These are phyloP conservation scores for Gila orcuttii DNA, from an alignment of 2,113 vertebrate species.

Conservation along the genomic window DNA sequence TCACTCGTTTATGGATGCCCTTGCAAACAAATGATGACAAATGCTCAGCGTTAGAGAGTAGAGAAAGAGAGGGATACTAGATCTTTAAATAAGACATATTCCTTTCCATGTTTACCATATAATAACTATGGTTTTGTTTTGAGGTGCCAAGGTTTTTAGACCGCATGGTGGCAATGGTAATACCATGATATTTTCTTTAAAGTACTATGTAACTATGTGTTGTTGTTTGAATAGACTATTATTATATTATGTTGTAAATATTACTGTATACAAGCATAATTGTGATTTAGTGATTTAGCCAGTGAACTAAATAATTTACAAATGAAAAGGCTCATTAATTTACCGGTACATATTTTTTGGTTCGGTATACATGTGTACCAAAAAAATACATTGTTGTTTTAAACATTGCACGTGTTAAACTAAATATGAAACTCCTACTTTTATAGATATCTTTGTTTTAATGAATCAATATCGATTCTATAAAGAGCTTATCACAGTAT, in stretches of 20 bases:
- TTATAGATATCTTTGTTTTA: too few species aligned
- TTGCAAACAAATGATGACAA: constrained; percentile 69
- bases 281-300: too few species aligned
- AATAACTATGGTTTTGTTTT: not conserved
- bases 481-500: not conserved
- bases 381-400: too few species aligned
- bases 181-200: not conserved
- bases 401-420: too few species aligned
- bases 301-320: too few species aligned
- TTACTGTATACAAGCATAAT: too few species aligned
- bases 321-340: too few species aligned
- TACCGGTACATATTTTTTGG: too few species aligned
- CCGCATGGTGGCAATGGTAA: not conserved
- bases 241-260: too few species aligned
- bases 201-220: not conserved
- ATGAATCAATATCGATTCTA: not conserved
- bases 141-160: not conserved
- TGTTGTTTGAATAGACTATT: too few species aligned
- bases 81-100: not conserved
- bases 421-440: too few species aligned
- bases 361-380: too few species aligned
- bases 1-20: constrained; percentile 62
- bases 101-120: not conserved
- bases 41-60: constrained; percentile 50
- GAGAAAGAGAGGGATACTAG: not conserved